Base-by-base conservation (phyloP, 2,797 vertebrate species). In the Phrynocephalus guinanensis region DNA sequence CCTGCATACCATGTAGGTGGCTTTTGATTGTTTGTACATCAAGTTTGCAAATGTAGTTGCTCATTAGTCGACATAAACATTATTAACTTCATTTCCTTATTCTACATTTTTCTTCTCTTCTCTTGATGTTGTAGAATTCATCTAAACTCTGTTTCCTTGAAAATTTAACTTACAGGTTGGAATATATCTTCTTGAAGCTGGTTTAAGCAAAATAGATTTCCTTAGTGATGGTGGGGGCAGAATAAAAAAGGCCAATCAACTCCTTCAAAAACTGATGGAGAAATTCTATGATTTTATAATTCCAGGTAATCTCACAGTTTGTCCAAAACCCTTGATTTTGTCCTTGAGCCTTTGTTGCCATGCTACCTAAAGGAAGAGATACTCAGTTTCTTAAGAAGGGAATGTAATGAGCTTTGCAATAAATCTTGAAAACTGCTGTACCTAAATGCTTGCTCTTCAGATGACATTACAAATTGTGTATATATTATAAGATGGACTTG, bases 201-300 rank as follows among this genome's bases (percentile, higher is more conserved):
- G 98, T 1, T 95, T 99, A 60, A 97, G 97, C 77, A 98, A 98
- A 92, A 97, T 97, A 0, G 98, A 99, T 84, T 98, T 98, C 93
- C 97, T 98, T 87, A 98, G 98, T 81, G 98, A 99, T 92, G 98
- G 98, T 95, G 97, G 96, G 88, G 96, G 98, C 90, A 98, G 98
- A 88, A 96, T 98, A 93, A 99, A 97, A 95, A 99, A 99, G 95
- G 97, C 98, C 82, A 98, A 97, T 95, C 98, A 98, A 83, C 96
- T 99, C 4, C 97, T 98, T 95, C 99, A 99, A 94, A 99, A 97
- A 95, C 92, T 99, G 71, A 99, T 99, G 98, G 98, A 98, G 92
- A 97, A 98, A 84, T 98, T 98, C 91, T 95, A 97, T 82, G 97
- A 98, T 93, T 98, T 98, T 92, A 96, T 98, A 92, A 97, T 98